phyloP scores from a whole-genome alignment of 2,797 vertebrate genomes.

The Harpagifer antarcticus region DNA sequence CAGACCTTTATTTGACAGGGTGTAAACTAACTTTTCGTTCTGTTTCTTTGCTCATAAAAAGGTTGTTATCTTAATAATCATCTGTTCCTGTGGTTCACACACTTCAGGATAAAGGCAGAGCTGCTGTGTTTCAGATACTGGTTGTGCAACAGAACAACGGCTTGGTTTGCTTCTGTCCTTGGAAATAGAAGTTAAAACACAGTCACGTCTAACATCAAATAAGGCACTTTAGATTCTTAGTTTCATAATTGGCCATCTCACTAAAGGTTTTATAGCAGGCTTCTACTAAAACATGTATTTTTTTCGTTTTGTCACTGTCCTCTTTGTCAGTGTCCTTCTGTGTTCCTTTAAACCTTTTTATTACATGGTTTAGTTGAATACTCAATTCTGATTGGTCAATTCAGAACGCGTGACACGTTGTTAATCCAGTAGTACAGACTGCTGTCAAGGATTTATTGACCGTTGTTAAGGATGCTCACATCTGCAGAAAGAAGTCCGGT shows the following conservation, averaged over 20 bases:
- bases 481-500: too few species aligned
- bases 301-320: too few species aligned
- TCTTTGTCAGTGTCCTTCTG: too few species aligned
- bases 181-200: neutral
- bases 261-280: neutral
- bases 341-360: too few species aligned
- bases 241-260: neutral
- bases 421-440: too few species aligned
- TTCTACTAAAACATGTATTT: neutral
- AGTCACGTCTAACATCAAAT: neutral
- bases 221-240: too few species aligned
- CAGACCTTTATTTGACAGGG: neutral
- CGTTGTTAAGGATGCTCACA: too few species aligned
- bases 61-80: neutral
- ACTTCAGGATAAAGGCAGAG: neutral
- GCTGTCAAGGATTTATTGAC: too few species aligned
- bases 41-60: neutral
- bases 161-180: neutral
- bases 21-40: neutral
- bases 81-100: neutral
- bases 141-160: neutral
- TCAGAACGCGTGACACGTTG: too few species aligned
- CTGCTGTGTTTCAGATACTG: neutral
- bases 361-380: too few species aligned
- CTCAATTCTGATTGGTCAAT: too few species aligned